Base-by-base conservation (phyloP, 2,888 invertebrate species). In the Dugesia japonica region DNA sequence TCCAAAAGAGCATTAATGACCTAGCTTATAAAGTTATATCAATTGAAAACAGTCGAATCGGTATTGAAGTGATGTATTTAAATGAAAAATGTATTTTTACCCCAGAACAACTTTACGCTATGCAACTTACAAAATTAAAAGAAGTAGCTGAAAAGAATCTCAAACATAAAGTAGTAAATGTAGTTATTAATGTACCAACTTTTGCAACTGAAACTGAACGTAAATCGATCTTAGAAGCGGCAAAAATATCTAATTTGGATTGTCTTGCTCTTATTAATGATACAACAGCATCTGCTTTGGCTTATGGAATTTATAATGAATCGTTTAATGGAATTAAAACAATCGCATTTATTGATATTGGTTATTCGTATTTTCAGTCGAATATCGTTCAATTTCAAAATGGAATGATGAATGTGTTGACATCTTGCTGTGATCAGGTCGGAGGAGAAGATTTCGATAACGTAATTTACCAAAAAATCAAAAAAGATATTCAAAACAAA, bases 301-400 rank as follows among this genome's bases (percentile, higher is more conserved):
- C 92, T 72, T 99, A 98, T 85, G 97, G 97, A 78, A 94, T 99
- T 83, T 99, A 98, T 86, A 92, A 92, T 81, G 92, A 93, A 78
- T 91, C 92, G 81, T n/a, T n/a, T n/a, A n/a, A n/a, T n/a, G n/a
- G n/a, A n/a, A 9, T 26, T 7, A 20, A 26, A 13, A 9, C 26
- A 13, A 7, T 71, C 7, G 20, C 71, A 9, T 71, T 71, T 20
- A 71, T 71, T 71, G 71, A 71, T n/a, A 20, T 7, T n/a, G 71
- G 71, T 13, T 20, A 71, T 71, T 20, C 71, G 13, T 26, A 71
- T n/a, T 26, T 71, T 26, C 74, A 74, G 74, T 28, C 56, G 23
- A 38, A 23, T n/a, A 20, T 74, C 9, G 74, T 74, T 17, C n/a
- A 28, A 26, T 74, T 74, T 38, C 31, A 74, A 9, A 4, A 28